Evolutionary conservation across 53 echinoderm and acorn worm species (phyloP).

Genomic region (Holothuria leucospilota): DNA sequence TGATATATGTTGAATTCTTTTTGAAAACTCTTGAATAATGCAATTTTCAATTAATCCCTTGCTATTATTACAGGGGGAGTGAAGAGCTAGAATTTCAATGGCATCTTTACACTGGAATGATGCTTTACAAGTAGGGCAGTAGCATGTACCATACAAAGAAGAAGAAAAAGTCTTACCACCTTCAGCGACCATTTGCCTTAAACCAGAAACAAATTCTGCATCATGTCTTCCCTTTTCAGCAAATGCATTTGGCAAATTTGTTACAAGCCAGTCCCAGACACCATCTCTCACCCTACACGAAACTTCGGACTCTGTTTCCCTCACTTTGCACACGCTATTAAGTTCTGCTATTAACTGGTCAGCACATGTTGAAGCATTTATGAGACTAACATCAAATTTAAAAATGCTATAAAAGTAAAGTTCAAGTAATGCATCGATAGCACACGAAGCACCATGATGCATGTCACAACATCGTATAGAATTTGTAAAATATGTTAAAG

Average conservation of each 20-base stretch:
- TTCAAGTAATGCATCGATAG: slow-evolving; percentile 7
- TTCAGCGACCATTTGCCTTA: background rate
- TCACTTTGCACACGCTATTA: no score
- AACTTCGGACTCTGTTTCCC: background rate
- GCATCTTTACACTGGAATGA: background rate
- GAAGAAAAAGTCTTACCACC: background rate
- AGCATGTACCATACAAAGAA: background rate
- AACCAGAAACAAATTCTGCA: background rate
- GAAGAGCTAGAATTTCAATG: background rate
- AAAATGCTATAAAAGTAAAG: background rate
- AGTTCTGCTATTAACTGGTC: no score
- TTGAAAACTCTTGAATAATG: no score
- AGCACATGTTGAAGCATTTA: no score
- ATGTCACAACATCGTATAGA: background rate
- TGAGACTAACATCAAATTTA: background rate
- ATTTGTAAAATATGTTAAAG: background rate
- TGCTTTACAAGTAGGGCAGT: background rate
- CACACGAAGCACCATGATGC: slow-evolving; percentile 17
- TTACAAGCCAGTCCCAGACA: background rate
- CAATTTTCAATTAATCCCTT: background rate
- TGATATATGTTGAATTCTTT: no score
- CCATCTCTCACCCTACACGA: background rate
- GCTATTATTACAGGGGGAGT: background rate
- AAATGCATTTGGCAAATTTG: background rate
- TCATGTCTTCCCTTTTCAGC: background rate